Base-by-base conservation (phyloP, 2,888 invertebrate species). In the Colletes collaris region DNA sequence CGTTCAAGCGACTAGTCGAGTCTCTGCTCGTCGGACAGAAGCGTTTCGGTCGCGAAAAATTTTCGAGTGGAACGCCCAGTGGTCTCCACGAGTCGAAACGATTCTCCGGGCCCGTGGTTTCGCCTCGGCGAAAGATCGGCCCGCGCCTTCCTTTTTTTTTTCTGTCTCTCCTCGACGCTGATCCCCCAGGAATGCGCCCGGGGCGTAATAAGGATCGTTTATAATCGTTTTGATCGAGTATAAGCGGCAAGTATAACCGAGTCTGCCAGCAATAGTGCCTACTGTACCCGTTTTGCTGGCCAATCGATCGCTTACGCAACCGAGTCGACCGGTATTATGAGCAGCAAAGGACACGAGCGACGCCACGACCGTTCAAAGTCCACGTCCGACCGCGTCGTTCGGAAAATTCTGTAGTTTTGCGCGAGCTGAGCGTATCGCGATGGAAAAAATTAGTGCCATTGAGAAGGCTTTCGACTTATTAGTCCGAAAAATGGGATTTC, bases 341-440 rank as follows among this genome's bases (percentile, higher is more conserved):
- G 83, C 86, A 84, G 85, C 88, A 90, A 91, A 91, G 90, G 91
- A 90, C 90, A 86, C 89, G 81, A 88, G 86, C 87, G 86, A 87
- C 87, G 86, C 84, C 78, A 62, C 78, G 84, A 86, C 53, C 82
- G 87, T 87, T 79, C 89, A 89, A 89, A 89, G 89, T 89, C 87
- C 88, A 74, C 52, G 13, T n/a, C 5, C 65, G 71, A 76, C 76
- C 67, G 64, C 35, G 55, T 50, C 19, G 37, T 46, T 46, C 72
- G 62, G 58, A 53, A 50, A 64, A 63, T 40, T 64, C 13, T 53
- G 19, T 19, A 16, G 16, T 27, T n/a, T 27, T n/a, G 50, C 16
- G 44, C 6, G 11, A 8, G 6, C 3, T 44, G 56, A n/a, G 35
- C 27, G 46, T 7, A n/a, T 60, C 44, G 16, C 44, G 44, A 40